Evolutionary conservation across 2,113 vertebrate species (phyloP), one percentile per base, ranked within the genome.

Genomic region (Potamarius usumacintae): DNA sequence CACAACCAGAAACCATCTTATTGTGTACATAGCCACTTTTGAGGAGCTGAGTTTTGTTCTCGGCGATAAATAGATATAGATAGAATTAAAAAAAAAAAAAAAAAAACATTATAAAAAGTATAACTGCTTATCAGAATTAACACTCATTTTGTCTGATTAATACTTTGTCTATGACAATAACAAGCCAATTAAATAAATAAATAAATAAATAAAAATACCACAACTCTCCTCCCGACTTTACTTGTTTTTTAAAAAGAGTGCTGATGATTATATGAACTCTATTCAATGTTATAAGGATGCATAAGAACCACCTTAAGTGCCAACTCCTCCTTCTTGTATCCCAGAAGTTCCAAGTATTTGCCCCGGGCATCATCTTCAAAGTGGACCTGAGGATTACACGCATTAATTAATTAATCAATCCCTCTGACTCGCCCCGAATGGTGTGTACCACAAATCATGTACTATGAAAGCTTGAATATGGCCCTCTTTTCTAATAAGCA

Each of bases 261-360:
- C 6, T 52, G 9, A 50, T 15, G 8, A 50, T 15, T 22, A 77
- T 9, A 74, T 48, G 52, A 74, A 34, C 30, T 78, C 6, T 0
- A 11, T 50, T 52, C 65, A 52, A 7, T 18, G 0, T 20, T n/a
- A 2, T 9, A 0, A 57, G 25, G 8, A 82, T 76, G 53, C 10
- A 62, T 12, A 27, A 84, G n/a, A 85, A 9, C 94, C 93, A 99
- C 98, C 96, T 99, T 99, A 80, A 95, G 92, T 82, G 93, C 95
- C 0, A 99, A 92, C 42, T 98, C 97, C 92, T 98, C 97, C 82
- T 96, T 98, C 88, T 92, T 96, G 92, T 97, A 99, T 10, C 98
- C 98, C 57, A 99, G 92, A 89, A 99, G 97, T 22, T 98, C 97
- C 60, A 99, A 95, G 89, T 97, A 99, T 90, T 96, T 98, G 76